Base-by-base conservation (phyloP, 2,888 invertebrate species). In the Mactromeris polynyma region DNA sequence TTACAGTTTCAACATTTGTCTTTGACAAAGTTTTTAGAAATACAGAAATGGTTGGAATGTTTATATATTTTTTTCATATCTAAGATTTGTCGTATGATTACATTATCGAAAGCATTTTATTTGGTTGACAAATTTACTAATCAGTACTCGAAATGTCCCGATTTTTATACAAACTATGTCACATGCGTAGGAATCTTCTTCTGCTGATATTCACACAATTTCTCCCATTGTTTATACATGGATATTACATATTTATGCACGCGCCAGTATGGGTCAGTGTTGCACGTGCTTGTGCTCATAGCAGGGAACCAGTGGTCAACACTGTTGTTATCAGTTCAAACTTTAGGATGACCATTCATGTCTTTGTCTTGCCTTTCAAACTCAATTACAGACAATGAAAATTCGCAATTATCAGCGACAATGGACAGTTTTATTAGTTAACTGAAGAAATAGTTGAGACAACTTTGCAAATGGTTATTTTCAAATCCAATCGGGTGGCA, bases 301-400 rank as follows among this genome's bases (percentile, higher is more conserved):
- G 84, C 51, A 46, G 46, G 42, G 31, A 31, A 51, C 26, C 77
- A 54, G 78, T 84, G 84, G 84, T 84, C 78, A 84, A 78, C 33
- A 33, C 54, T 77, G 77, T 51, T 51, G 54, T 73, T 77, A 84
- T 84, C 84, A 36, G 78, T 69, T 11, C 38, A 21, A 83, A 77
- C 89, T 88, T 83, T 54, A 77, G 83, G 83, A 87, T 81, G 85
- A 85, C 89, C 87, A 83, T 83, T 86, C 90, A 84, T 86, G 86
- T 83, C 85, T 90, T 91, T 90, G 87, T 89, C 87, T 87, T 31
- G 38, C 83, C 90, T 93, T 93, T 92, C 92, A 94, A 58, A 86
- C 85, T 85, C 93, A 92, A 94, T 94, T 92, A 93, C 91, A 88
- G 91, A 81, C 92, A 91, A 94, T 93, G 91, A 91, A 93, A 73